phyloP scores from a whole-genome alignment of 2,113 vertebrate species.

The Rhea americana region DNA sequence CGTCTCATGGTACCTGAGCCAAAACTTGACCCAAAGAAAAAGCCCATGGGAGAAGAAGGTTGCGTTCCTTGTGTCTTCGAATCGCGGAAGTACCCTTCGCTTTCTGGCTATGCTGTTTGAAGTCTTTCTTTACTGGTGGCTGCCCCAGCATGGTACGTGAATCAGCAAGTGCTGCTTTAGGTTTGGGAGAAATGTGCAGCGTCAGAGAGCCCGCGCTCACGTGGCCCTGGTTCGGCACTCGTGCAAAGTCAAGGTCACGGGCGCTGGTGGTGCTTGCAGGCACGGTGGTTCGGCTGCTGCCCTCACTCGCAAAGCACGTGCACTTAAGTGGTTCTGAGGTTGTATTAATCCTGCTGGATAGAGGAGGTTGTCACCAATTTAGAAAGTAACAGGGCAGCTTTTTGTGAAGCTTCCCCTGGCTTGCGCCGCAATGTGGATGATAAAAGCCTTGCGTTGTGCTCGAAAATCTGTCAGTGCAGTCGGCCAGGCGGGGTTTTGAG shows the following conservation, averaged over 20 bases:
- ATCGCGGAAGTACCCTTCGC: background rate
- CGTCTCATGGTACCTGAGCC: background rate
- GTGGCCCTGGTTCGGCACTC: accelerated
- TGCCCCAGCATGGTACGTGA: accelerated
- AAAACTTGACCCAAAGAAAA: background rate
- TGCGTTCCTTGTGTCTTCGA: background rate
- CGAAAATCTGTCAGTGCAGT: background rate
- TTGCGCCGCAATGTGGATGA: background rate
- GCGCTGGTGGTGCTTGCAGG: background rate
- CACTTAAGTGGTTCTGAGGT: background rate
- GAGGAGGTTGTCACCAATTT: background rate
- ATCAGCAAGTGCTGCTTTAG: accelerated
- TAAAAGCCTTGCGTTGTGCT: background rate
- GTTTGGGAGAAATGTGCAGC: background rate
- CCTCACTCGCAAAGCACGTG: accelerated
- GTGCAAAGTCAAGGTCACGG: background rate
- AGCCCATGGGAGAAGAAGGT: background rate
- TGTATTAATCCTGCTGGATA: background rate
- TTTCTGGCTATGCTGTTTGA: accelerated
- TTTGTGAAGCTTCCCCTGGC: background rate
- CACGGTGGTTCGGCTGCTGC: background rate
- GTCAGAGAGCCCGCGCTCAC: background rate
- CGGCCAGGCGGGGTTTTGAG: background rate
- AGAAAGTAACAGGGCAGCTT: background rate
- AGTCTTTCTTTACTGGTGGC: background rate